A percentile compares a stretch with the other conserved stretches of the same genome.
These are phyloP conservation scores for Cotesia congregata DNA, from an alignment of 2,888 invertebrate species.

Conservation along the genomic window DNA sequence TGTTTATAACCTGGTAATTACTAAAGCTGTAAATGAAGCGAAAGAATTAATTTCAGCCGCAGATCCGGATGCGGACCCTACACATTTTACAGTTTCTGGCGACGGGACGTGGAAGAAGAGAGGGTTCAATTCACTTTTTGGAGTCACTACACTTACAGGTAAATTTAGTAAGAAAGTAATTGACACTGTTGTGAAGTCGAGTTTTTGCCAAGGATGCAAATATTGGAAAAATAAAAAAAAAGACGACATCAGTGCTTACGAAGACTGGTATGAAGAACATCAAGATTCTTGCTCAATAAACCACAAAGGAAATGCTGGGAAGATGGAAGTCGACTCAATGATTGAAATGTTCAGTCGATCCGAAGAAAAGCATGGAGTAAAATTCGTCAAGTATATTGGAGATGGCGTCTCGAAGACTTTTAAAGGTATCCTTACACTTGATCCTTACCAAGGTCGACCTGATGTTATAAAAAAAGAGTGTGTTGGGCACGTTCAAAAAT, in stretches of 20 bases:
- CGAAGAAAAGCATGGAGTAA: conserved; percentile 30
- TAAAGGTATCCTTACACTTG: no score
- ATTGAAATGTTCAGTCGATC: conserved; percentile 41
- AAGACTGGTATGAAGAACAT: conserved; percentile 27
- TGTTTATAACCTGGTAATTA: conserved; percentile 5
- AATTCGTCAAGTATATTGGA: conserved; percentile 32
- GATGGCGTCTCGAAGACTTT: conserved; percentile 37
- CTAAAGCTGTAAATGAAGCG: conserved; percentile 19
- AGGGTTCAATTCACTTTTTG: conserved; percentile 29
- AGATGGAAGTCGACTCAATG: conserved; percentile 32
- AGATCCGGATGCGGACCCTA: conserved; percentile 23
- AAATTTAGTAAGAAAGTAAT: no score
- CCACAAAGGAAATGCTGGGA: conserved; percentile 32
- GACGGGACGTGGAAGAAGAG: conserved; percentile 38
- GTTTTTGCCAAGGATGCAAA: conserved; percentile 44
- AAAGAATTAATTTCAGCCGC: conserved; percentile 31
- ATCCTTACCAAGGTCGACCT: no score
- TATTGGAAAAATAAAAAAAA: conserved; percentile 38
- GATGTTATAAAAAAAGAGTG: no score
- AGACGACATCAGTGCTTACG: conserved; percentile 31
- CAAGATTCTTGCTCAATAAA: conserved; percentile 25
- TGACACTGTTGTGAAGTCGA: conserved; percentile 39
- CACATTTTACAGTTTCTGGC: conserved; percentile 35
- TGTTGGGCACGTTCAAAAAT: no score
- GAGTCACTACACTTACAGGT: no score